These are phyloP conservation scores for Nipponacmea schrenckii DNA, from an alignment of 2,888 invertebrate genomes.

Conservation along the genomic window DNA sequence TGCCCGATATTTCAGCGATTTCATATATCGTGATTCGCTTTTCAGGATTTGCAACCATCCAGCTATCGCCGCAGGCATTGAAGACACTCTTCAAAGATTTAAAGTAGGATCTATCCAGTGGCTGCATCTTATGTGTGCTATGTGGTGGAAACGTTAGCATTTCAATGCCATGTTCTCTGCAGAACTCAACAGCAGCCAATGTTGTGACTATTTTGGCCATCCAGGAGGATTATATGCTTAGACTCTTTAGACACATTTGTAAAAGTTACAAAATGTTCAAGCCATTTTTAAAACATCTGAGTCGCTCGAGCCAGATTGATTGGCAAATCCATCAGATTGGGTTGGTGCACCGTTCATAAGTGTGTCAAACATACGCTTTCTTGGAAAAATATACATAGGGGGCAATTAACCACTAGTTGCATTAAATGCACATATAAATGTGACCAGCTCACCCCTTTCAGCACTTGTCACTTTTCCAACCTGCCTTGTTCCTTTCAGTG, in stretches of 20 bases:
- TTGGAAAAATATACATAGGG: constrained; percentile 50
- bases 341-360: constrained; percentile 48
- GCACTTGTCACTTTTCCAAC: constrained; percentile 19
- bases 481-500: constrained; percentile 15
- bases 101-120: constrained; percentile 43
- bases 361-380: constrained; percentile 50
- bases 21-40: constrained; percentile 30
- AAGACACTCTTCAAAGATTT: constrained; percentile 40
- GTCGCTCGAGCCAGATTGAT: constrained; percentile 55
- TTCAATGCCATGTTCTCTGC: constrained; percentile 54
- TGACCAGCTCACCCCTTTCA: constrained; percentile 21
- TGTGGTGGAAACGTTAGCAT: constrained; percentile 63
- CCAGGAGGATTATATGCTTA: constrained; percentile 58
- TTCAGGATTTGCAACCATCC: constrained; percentile 37
- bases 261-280: constrained; percentile 62
- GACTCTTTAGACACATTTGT: constrained; percentile 42
- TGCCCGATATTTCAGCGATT: constrained; percentile 31
- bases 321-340: constrained; percentile 17
- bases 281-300: constrained; percentile 48
- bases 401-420: constrained; percentile 25
- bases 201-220: constrained; percentile 61
- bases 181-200: constrained; percentile 51
- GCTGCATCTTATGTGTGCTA: constrained; percentile 58
- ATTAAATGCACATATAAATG: constrained; percentile 14
- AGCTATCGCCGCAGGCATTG: constrained; percentile 15